phyloP scores from a whole-genome alignment of 2,888 invertebrate genomes.

The Oscheius myriophilus region DNA sequence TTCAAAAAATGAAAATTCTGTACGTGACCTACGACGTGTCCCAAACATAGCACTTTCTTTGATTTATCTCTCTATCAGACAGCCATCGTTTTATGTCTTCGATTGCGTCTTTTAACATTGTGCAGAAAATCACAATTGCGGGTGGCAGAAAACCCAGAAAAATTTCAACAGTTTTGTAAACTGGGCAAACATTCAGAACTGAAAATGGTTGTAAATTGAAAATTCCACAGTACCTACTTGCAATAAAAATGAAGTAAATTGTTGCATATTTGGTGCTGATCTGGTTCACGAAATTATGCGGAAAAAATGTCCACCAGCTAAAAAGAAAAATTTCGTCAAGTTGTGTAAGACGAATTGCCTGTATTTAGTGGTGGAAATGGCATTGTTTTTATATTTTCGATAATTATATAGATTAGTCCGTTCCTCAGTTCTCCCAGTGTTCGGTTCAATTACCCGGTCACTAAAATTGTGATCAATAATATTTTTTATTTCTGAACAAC shows the following conservation, averaged over 20 bases:
- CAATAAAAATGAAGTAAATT: conserved; percentile 95
- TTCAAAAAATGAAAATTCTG: conserved; percentile 75
- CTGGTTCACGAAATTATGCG: conserved; percentile 81
- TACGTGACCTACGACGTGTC: conserved; percentile 49
- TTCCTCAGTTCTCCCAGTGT: too few species aligned
- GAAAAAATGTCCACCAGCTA: conserved; percentile 79
- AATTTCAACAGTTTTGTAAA: conserved; percentile 54
- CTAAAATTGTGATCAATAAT: neutral
- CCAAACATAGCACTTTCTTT: conserved; percentile 87
- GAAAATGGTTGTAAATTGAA: conserved; percentile 18
- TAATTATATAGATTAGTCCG: conserved; percentile 49
- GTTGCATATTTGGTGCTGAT: conserved; percentile 92
- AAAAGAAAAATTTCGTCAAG: neutral
- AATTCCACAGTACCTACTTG: conserved; percentile 83
- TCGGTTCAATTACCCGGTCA: too few species aligned
- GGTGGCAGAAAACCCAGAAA: conserved; percentile 81
- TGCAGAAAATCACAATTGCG: conserved; percentile 89
- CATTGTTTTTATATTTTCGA: conserved; percentile 79
- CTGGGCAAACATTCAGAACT: conserved; percentile 58
- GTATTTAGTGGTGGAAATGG: conserved; percentile 92
- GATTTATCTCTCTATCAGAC: conserved; percentile 92
- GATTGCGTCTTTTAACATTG: conserved; percentile 93
- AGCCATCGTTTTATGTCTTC: conserved; percentile 89
- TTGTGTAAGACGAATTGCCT: neutral
- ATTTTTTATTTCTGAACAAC: too few species aligned